Evolutionary conservation across 2,888 invertebrate genomes (phyloP).

Genomic region (Lochmaea crataegi): DNA sequence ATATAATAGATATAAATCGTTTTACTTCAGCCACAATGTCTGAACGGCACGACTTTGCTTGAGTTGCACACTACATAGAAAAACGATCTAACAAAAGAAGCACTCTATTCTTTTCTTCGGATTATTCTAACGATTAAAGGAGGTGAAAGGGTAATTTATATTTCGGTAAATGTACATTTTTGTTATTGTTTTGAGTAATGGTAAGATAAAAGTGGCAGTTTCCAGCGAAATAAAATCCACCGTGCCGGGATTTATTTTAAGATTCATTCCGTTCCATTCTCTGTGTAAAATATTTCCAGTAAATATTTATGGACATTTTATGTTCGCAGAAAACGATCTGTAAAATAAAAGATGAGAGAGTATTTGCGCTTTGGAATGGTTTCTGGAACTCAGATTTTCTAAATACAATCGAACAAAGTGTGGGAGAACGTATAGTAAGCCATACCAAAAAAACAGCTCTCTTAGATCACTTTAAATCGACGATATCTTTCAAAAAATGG

Average conservation of each 20-base stretch:
- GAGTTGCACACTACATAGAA: conserved; percentile 4
- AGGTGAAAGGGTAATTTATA: conserved; percentile 28
- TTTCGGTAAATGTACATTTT: conserved; percentile 26
- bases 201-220: conserved; percentile 7
- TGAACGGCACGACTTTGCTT: conserved; percentile 35
- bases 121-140: conserved; percentile 27
- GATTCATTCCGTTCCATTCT: neutral
- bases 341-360: neutral
- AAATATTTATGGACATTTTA: conserved; percentile 15
- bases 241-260: neutral
- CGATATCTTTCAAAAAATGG: too few relatives aligned
- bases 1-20: conserved; percentile 61
- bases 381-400: neutral
- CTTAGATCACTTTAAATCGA: too few relatives aligned
- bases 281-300: conserved; percentile 2
- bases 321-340: conserved; percentile 1
- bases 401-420: too few relatives aligned
- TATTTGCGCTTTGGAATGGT: neutral
- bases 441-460: too few relatives aligned
- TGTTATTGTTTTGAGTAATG: conserved; percentile 6
- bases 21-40: conserved; percentile 53
- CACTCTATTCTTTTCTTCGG: conserved; percentile 2
- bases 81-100: neutral
- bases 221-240: neutral
- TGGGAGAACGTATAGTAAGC: too few relatives aligned